Evolutionary conservation across 2,888 invertebrate species (phyloP).

Genomic region (Dilophus febrilis): DNA sequence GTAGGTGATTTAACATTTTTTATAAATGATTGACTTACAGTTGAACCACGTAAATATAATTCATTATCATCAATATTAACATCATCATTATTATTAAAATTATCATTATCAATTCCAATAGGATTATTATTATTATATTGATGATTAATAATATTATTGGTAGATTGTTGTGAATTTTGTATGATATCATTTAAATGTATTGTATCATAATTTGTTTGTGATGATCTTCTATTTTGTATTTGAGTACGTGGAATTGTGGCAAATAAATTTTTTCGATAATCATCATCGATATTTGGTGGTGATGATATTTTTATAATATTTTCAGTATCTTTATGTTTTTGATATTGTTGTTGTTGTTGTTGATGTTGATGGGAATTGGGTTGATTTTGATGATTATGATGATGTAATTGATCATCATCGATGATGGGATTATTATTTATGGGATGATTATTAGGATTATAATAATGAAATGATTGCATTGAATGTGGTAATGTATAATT

Average conservation of each 20-base stretch:
- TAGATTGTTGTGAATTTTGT: neutral
- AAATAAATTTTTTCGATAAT: slow-evolving; percentile 26
- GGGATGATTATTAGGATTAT: too few species aligned
- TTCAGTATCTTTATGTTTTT: too few species aligned
- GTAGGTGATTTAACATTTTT: slow-evolving; percentile 15
- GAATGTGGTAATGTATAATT: too few species aligned
- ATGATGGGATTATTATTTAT: slow-evolving; percentile 16
- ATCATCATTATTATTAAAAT: slow-evolving; percentile 4
- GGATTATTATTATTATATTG: slow-evolving; percentile 5
- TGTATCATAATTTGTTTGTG: slow-evolving; percentile 3
- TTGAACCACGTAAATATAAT: slow-evolving; percentile 27
- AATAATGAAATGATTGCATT: too few species aligned
- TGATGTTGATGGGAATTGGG: slow-evolving; percentile 1
- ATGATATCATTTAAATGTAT: slow-evolving; percentile 4
- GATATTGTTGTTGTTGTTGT: neutral
- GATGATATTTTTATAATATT: neutral
- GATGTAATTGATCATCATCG: slow-evolving; percentile 3
- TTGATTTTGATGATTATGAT: slow-evolving; percentile 4
- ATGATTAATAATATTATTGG: slow-evolving; percentile 4
- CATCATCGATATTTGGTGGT: slow-evolving; percentile 20
- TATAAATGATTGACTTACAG: slow-evolving; percentile 29
- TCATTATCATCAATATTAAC: slow-evolving; percentile 15
- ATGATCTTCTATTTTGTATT: slow-evolving; percentile 1
- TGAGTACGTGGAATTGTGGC: slow-evolving; percentile 15
- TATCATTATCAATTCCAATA: slow-evolving; percentile 9